These are phyloP conservation scores for Craniophora ligustri DNA, from an alignment of 2,888 invertebrate genomes.

Conservation along the genomic window DNA sequence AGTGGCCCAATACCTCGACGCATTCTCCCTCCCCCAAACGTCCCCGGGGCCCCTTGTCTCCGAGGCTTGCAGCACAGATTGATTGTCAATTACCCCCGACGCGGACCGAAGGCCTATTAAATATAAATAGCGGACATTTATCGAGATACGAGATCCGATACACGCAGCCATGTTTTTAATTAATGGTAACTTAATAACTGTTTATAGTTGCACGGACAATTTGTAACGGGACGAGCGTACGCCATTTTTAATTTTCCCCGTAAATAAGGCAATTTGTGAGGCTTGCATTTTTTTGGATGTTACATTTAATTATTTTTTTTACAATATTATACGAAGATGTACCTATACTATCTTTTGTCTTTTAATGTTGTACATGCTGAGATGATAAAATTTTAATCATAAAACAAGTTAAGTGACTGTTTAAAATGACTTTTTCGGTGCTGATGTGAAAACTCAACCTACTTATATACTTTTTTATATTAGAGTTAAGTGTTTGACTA, in stretches of 20 bases:
- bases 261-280: neutral
- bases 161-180: slow-evolving; percentile 44
- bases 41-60: slow-evolving; percentile 25
- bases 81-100: slow-evolving; percentile 64
- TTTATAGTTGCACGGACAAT: slow-evolving; percentile 11
- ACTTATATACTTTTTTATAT: no score
- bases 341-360: no score
- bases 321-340: no score
- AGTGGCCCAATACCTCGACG: slow-evolving; percentile 25
- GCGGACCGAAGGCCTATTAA: slow-evolving; percentile 48
- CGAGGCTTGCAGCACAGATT: slow-evolving; percentile 48
- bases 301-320: no score
- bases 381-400: no score
- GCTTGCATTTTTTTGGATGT: no score
- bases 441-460: no score
- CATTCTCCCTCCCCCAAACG: slow-evolving; percentile 12
- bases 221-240: slow-evolving; percentile 12
- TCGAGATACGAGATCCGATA: slow-evolving; percentile 46
- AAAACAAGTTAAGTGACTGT: no score
- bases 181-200: slow-evolving; percentile 46
- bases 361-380: no score
- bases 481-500: no score
- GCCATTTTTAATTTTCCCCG: neutral
- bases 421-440: no score
- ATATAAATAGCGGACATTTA: slow-evolving; percentile 59